Conservation (phyloP, 2,113 vertebrate species). For the Pristiophorus japonicus region DNA sequence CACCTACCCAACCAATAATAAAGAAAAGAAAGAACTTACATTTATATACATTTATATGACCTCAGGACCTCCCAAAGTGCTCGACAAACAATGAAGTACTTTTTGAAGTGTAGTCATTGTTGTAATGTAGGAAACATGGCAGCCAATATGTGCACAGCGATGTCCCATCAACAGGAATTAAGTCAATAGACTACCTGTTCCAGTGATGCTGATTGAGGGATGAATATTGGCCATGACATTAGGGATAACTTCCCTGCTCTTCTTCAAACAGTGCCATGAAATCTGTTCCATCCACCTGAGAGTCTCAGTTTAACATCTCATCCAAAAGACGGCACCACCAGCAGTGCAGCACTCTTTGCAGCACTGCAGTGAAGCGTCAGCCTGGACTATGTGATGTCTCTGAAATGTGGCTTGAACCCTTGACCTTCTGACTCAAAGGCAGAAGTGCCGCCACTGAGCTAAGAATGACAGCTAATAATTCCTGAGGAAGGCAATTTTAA, state of each 20-base stretch:
- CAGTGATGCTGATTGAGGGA: background rate
- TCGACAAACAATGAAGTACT: background rate
- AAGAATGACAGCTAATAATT: background rate
- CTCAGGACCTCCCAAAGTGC: background rate
- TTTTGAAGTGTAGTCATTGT: background rate
- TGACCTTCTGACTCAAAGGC: background rate
- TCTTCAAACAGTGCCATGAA: background rate
- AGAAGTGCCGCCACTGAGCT: background rate
- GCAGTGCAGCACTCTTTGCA: background rate
- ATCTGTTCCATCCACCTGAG: background rate
- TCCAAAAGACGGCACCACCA: background rate
- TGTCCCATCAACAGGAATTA: background rate
- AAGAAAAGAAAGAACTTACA: background rate
- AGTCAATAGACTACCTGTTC: background rate
- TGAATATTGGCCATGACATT: background rate
- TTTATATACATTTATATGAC: background rate
- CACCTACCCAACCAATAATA: background rate
- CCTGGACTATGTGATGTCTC: background rate
- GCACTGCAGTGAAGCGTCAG: background rate
- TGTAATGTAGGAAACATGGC: background rate
- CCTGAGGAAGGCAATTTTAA: background rate
- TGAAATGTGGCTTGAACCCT: background rate
- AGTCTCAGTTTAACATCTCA: background rate
- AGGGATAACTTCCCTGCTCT: too few species aligned
- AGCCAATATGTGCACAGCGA: background rate